Evolutionary conservation across 1,140 invertebrate genomes (phyloP).

Genomic region (Odontomachus brunneus): DNA sequence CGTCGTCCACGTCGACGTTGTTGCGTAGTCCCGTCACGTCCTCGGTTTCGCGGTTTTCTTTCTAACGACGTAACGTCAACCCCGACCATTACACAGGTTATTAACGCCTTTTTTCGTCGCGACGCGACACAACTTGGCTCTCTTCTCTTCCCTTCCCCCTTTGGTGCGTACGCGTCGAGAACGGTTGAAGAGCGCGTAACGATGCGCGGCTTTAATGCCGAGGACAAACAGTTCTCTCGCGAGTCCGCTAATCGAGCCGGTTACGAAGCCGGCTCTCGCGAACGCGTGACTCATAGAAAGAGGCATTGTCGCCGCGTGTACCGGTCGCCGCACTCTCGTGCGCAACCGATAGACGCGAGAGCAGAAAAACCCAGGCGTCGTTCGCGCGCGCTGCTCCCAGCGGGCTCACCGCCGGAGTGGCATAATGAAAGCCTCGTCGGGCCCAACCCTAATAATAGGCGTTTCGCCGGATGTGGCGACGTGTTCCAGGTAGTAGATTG

Average conservation of each 20-base stretch:
- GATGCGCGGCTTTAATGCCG: background rate
- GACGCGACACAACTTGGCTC: background rate
- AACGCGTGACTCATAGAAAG: conserved; percentile 20
- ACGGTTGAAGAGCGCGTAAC: background rate
- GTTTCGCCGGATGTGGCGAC: conserved; percentile 66
- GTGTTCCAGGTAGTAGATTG: conserved; percentile 54
- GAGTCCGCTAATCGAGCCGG: conserved; percentile 14
- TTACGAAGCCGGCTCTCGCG: background rate
- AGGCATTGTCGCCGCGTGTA: conserved; percentile 13
- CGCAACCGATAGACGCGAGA: background rate
- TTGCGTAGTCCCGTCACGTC: conserved; percentile 55
- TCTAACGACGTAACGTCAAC: conserved; percentile 28
- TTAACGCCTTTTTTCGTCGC: conserved; percentile 43
- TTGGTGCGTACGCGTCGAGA: no score
- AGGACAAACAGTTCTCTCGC: conserved; percentile 51
- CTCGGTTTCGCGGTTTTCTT: conserved; percentile 48
- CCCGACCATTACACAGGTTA: conserved; percentile 46
- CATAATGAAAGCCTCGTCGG: conserved; percentile 69
- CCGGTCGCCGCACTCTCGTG: background rate
- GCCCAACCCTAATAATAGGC: conserved; percentile 68
- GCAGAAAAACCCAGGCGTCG: conserved; percentile 56
- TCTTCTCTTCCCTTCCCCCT: background rate
- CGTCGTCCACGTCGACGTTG: background rate
- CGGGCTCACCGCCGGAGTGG: conserved; percentile 28
- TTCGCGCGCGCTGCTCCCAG: background rate